Evolutionary conservation across 64 coral and sea anemone species (phyloP).

Genomic region (Platygyra sinensis): DNA sequence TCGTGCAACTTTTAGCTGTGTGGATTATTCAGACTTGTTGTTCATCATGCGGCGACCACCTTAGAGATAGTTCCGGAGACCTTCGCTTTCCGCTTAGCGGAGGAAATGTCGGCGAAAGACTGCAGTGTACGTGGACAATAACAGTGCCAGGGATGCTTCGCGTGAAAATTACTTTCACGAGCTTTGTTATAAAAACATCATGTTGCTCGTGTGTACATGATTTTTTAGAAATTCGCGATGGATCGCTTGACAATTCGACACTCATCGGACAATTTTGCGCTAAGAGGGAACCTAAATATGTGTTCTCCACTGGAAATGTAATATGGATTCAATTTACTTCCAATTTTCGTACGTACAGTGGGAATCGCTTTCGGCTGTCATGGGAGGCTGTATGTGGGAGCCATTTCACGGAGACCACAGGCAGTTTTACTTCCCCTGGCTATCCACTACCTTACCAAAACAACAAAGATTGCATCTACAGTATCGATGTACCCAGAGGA

Average conservation of each 20-base stretch:
- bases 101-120: constrained; percentile 41
- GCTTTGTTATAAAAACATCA: constrained; percentile 76
- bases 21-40: constrained; percentile 23
- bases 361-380: constrained; percentile 79
- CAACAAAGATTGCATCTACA: constrained; percentile 86
- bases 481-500: constrained; percentile 81
- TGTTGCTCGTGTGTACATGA: constrained; percentile 92
- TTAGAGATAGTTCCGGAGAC: constrained; percentile 15
- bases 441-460: constrained; percentile 70
- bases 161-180: constrained; percentile 73
- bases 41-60: constrained; percentile 33
- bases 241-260: constrained; percentile 67
- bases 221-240: constrained; percentile 93
- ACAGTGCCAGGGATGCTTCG: constrained; percentile 49
- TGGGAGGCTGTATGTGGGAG: constrained; percentile 83
- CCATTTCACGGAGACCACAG: constrained; percentile 51
- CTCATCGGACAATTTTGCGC: constrained; percentile 91
- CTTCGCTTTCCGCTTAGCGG: constrained; percentile 47
- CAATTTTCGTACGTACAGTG: constrained; percentile 64
- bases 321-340: constrained; percentile 85
- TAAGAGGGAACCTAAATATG: constrained; percentile 65
- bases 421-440: constrained; percentile 70
- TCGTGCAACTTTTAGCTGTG: not conserved
- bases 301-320: constrained; percentile 76
- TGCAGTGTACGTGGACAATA: constrained; percentile 76